A percentile compares a stretch with the other conserved stretches of the same genome.
phyloP scores from a whole-genome alignment of 2,888 invertebrate genomes.

The Neoascia interrupta region DNA sequence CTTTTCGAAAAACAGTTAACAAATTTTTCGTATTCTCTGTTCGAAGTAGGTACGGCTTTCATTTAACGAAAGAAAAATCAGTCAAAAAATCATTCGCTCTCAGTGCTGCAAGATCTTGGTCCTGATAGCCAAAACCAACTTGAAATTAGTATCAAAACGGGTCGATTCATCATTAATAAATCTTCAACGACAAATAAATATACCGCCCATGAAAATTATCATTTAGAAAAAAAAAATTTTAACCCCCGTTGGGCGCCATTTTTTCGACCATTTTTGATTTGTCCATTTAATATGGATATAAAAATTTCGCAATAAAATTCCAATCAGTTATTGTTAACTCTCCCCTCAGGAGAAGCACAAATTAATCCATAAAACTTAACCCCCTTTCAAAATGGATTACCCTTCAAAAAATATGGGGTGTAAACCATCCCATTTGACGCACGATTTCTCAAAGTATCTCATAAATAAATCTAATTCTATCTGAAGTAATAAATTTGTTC shows the following conservation, averaged over 20 bases:
- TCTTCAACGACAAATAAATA: too few species aligned
- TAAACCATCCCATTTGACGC: conserved; percentile 35
- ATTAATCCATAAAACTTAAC: conserved; percentile 41
- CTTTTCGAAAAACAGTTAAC: too few species aligned
- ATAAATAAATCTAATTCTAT: conserved; percentile 63
- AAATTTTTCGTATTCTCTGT: too few species aligned
- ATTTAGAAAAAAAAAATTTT: not conserved
- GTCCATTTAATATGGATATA: not conserved
- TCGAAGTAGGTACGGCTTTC: too few species aligned
- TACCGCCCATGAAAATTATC: too few species aligned
- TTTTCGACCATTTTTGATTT: not conserved
- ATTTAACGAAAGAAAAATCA: too few species aligned
- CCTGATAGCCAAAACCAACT: too few species aligned
- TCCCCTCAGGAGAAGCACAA: conserved; percentile 15
- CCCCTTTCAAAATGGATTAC: not conserved
- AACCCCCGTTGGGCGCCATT: not conserved
- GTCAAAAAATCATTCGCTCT: too few species aligned
- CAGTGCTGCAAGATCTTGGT: too few species aligned
- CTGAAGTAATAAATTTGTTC: conserved; percentile 44
- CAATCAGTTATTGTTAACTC: conserved; percentile 26
- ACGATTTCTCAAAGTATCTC: conserved; percentile 34
- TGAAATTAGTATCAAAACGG: too few species aligned
- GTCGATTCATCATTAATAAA: too few species aligned
- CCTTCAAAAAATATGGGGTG: conserved; percentile 15
- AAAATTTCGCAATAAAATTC: not conserved